A percentile compares a stretch with the other conserved stretches of the same genome.
These are phyloP conservation scores for Gerris buenoi DNA, from an alignment of 1,140 invertebrate genomes.

Conservation along the genomic window DNA sequence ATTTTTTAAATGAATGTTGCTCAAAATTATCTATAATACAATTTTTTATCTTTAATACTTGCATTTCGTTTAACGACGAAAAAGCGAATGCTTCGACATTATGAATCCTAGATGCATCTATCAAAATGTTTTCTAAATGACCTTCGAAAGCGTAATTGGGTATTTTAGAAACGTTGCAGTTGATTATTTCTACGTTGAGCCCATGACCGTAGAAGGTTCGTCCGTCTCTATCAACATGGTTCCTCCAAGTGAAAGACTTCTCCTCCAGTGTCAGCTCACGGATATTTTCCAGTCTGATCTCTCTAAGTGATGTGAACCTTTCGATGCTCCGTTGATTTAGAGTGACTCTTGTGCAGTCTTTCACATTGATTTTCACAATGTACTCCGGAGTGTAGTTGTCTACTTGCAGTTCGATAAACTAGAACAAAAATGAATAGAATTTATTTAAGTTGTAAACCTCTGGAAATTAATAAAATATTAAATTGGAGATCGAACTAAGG, in stretches of 20 bases:
- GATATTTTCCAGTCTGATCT: constrained; percentile 34
- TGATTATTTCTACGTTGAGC: constrained; percentile 28
- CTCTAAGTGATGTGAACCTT: constrained; percentile 29
- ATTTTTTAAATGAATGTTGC: constrained; percentile 61
- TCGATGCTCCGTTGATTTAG: constrained; percentile 11
- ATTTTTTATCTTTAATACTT: constrained; percentile 37
- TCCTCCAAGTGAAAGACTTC: constrained; percentile 23
- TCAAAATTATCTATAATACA: constrained; percentile 42
- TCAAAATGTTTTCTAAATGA: constrained; percentile 45
- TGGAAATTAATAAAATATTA: too few species aligned
- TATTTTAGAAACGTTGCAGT: constrained; percentile 37
- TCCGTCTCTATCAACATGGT: constrained; percentile 28
- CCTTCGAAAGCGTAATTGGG: constrained; percentile 52
- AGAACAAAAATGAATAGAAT: too few species aligned
- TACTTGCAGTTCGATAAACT: too few species aligned
- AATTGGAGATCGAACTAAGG: too few species aligned
- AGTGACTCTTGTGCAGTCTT: constrained; percentile 16
- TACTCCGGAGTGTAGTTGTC: not conserved
- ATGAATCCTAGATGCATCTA: constrained; percentile 42
- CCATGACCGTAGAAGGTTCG: constrained; percentile 23
- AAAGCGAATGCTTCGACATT: constrained; percentile 53
- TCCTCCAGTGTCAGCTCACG: constrained; percentile 31
- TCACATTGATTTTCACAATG: constrained; percentile 11
- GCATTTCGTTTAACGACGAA: constrained; percentile 42
- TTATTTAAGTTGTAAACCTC: too few species aligned